Evolutionary conservation across 2,888 invertebrate species (phyloP).

Genomic region (Anoplius nigerrimus): DNA sequence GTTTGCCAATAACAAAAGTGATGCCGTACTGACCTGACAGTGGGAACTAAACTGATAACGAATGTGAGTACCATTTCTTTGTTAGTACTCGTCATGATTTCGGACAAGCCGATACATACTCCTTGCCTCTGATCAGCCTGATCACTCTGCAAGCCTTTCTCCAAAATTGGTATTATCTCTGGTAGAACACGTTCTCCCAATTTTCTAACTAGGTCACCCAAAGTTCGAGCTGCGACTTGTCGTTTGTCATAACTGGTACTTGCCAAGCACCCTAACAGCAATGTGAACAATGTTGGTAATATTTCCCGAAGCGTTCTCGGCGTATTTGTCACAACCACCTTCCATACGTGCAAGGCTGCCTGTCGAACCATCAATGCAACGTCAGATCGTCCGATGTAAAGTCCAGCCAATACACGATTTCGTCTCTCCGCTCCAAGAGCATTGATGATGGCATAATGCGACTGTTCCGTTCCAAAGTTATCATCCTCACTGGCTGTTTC

Average conservation of each 20-base stretch:
- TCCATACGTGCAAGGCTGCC: slow-evolving; percentile 99
- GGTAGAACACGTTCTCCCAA: slow-evolving; percentile 97
- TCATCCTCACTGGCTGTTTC: slow-evolving; percentile 99
- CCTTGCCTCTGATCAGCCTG: slow-evolving; percentile 97
- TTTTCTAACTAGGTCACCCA: slow-evolving; percentile 97
- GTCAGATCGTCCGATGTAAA: slow-evolving; percentile 98
- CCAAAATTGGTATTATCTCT: slow-evolving; percentile 98
- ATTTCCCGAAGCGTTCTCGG: slow-evolving; percentile 97
- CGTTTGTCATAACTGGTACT: slow-evolving; percentile 97
- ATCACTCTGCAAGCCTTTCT: slow-evolving; percentile 92
- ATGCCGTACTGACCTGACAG: slow-evolving; percentile 85
- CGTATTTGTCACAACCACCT: slow-evolving; percentile 98
- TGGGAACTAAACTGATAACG: slow-evolving; percentile 92
- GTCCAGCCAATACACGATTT: slow-evolving; percentile 93
- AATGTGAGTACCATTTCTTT: slow-evolving; percentile 95
- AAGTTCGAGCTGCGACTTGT: slow-evolving; percentile 95
- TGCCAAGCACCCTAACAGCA: slow-evolving; percentile 94
- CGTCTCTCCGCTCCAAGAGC: slow-evolving; percentile 92
- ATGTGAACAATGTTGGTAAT: slow-evolving; percentile 92
- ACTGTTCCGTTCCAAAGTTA: slow-evolving; percentile 98
- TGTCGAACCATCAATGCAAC: slow-evolving; percentile 97
- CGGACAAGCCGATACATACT: slow-evolving; percentile 97
- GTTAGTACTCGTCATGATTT: slow-evolving; percentile 98
- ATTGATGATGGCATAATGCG: slow-evolving; percentile 92
- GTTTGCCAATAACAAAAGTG: neutral